Percentiles rank a stretch among this genome's conserved stretches.
These are phyloP conservation scores for Promerops cafer DNA, from an alignment of 2,113 vertebrate genomes.

Conservation along the genomic window DNA sequence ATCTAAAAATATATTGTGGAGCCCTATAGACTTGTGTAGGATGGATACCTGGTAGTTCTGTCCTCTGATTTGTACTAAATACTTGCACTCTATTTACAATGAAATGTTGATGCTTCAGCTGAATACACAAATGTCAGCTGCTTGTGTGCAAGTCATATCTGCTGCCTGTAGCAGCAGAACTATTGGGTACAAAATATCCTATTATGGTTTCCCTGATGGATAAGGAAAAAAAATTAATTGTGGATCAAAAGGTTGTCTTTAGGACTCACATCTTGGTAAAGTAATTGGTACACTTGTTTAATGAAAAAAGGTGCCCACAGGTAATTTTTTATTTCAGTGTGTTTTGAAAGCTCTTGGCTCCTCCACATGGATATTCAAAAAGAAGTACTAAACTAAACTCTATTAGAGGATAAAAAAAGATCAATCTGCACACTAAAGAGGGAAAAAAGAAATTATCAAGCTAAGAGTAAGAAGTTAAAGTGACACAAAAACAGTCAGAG, in stretches of 20 bases:
- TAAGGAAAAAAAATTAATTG: neutral
- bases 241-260: neutral
- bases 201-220: neutral
- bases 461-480: neutral
- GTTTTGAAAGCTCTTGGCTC: neutral
- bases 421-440: neutral
- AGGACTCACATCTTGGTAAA: neutral
- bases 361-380: neutral
- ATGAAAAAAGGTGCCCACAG: slow-evolving; percentile 6
- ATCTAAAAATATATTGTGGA: neutral
- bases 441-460: neutral
- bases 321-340: neutral
- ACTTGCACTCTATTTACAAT: neutral
- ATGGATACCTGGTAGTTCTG: neutral
- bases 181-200: neutral
- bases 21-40: neutral
- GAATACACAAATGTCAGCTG: neutral
- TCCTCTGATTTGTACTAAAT: neutral
- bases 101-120: neutral
- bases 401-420: neutral
- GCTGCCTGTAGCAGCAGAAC: neutral
- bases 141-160: neutral
- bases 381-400: neutral
- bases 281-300: neutral
- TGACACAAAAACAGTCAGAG: neutral